Conservation (phyloP, 2,797 vertebrate species). For the Holocentrus rufus region DNA sequence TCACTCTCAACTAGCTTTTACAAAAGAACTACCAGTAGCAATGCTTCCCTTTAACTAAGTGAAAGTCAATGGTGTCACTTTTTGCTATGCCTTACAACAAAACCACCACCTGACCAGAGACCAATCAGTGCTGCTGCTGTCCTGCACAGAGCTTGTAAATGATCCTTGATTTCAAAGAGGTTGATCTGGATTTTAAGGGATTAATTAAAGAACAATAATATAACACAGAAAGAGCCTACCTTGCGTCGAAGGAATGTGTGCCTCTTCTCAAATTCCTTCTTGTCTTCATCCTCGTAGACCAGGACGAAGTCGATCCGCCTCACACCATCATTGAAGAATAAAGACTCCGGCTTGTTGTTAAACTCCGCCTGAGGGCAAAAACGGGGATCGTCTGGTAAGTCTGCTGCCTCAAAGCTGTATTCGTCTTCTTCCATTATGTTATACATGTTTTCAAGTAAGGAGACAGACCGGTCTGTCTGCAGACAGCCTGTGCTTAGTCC, state of each 20-base stretch:
- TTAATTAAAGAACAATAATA: neutral
- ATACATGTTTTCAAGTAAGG: slow-evolving; percentile 57
- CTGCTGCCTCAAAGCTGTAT: slow-evolving; percentile 43
- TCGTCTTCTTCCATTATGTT: slow-evolving; percentile 71
- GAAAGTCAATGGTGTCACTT: neutral
- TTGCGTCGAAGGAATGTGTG: slow-evolving; percentile 78
- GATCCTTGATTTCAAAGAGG: neutral
- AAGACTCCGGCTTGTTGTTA: slow-evolving; percentile 85
- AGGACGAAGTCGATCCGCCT: slow-evolving; percentile 91
- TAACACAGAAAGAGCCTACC: slow-evolving; percentile 70
- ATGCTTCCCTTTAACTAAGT: neutral
- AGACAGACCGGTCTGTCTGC: neutral
- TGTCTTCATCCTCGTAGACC: slow-evolving; percentile 92
- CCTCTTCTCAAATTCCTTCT: slow-evolving; percentile 85
- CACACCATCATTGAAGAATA: slow-evolving; percentile 91
- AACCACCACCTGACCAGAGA: neutral
- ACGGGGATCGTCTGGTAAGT: slow-evolving; percentile 39
- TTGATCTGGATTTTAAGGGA: neutral
- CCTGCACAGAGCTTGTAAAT: neutral
- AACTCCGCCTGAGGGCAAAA: slow-evolving; percentile 86
- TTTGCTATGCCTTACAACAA: neutral
- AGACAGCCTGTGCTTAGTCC: neutral
- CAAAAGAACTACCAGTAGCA: neutral
- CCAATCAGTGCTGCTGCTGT: neutral
- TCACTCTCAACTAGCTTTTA: neutral